phyloP scores from a whole-genome alignment of 2,888 invertebrate species.

The Tridacna crocea region DNA sequence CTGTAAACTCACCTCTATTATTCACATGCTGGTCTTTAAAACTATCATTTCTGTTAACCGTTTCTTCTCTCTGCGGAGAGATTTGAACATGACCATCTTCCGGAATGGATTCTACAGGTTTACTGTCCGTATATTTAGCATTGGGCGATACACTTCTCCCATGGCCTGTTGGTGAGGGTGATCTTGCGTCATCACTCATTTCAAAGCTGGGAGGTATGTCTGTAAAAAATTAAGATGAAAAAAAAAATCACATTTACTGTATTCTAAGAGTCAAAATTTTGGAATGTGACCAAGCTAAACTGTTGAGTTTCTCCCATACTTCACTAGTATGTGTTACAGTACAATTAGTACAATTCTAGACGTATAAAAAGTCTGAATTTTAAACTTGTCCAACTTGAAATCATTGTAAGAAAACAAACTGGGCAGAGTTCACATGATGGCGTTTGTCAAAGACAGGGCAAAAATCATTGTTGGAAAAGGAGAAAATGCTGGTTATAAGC shows the following conservation, averaged over 20 bases:
- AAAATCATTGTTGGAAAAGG: too few relatives aligned
- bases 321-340: background rate
- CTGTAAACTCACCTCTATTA: constrained; percentile 19
- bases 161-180: constrained; percentile 43
- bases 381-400: too few relatives aligned
- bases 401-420: too few relatives aligned
- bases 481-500: too few relatives aligned
- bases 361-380: too few relatives aligned
- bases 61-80: constrained; percentile 14
- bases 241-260: too few relatives aligned
- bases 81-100: constrained; percentile 32
- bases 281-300: too few relatives aligned
- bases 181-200: constrained; percentile 33
- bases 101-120: constrained; percentile 42
- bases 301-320: too few relatives aligned
- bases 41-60: constrained; percentile 31
- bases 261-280: too few relatives aligned
- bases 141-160: constrained; percentile 62
- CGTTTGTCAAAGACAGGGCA: too few relatives aligned
- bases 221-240: constrained; percentile 21
- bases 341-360: background rate
- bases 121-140: constrained; percentile 9
- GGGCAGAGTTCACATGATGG: too few relatives aligned
- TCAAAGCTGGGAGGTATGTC: constrained; percentile 44
- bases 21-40: constrained; percentile 32